Evolutionary conservation across 2,113 vertebrate species (phyloP).

Genomic region (Dissostichus mawsoni): DNA sequence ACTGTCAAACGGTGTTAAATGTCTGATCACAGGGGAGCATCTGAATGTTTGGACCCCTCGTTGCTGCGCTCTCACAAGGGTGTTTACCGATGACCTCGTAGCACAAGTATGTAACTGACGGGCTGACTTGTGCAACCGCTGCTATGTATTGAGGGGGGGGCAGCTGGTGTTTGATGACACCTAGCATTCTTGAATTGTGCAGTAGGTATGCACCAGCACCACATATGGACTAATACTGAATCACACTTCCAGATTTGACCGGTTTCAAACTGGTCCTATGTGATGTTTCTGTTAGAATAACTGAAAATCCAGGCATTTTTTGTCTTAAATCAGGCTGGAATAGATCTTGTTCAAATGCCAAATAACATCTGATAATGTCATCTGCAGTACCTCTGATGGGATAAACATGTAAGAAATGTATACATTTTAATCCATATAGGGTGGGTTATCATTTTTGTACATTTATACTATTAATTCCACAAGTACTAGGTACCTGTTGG

Average conservation of each 20-base stretch:
- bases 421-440: too few relatives aligned
- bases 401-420: neutral
- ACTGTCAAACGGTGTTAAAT: constrained; percentile 40
- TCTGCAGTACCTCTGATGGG: too few relatives aligned
- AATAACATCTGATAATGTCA: neutral
- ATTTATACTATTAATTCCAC: neutral
- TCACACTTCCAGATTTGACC: constrained; percentile 15
- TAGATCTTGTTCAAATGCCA: neutral
- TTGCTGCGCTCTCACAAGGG: constrained; percentile 31
- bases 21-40: constrained; percentile 48
- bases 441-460: neutral
- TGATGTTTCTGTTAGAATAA: neutral
- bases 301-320: too few relatives aligned
- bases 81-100: constrained; percentile 66
- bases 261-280: neutral
- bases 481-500: neutral
- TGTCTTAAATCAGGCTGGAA: too few relatives aligned
- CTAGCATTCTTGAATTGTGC: constrained; percentile 43
- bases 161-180: constrained; percentile 43
- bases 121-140: constrained; percentile 55
- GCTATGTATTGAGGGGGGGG: constrained; percentile 38
- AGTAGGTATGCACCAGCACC: constrained; percentile 17
- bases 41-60: constrained; percentile 50
- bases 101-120: constrained; percentile 56
- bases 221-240: neutral